Conservation (phyloP, 2,888 invertebrate species). For the Chrysolina americana region DNA sequence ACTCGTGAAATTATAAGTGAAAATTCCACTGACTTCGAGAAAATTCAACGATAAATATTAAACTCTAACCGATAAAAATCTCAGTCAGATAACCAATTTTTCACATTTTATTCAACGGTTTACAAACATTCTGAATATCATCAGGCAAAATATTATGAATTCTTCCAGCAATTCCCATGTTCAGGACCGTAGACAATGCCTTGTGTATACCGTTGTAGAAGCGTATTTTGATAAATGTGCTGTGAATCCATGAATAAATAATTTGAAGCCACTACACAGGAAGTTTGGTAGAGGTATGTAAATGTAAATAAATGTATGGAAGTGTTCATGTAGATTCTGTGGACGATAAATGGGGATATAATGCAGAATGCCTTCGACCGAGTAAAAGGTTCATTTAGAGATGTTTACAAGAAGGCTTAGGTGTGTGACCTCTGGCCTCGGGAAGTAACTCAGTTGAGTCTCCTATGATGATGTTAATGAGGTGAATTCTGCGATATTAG, state of each 20-base stretch:
- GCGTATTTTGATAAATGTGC: constrained; percentile 43
- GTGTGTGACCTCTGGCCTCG: constrained; percentile 7
- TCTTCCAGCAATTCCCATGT: neutral
- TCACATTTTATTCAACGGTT: neutral
- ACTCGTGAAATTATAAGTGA: too few relatives aligned
- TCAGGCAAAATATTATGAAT: constrained; percentile 11
- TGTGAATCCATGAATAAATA: constrained; percentile 47
- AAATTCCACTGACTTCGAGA: too few relatives aligned
- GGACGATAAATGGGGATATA: constrained; percentile 41
- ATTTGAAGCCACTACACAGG: constrained; percentile 53
- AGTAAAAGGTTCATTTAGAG: constrained; percentile 16
- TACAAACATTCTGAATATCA: neutral
- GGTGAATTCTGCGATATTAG: neutral
- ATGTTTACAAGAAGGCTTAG: constrained; percentile 12
- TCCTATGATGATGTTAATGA: neutral
- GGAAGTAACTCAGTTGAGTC: neutral
- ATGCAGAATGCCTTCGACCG: constrained; percentile 25
- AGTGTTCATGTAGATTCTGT: constrained; percentile 35
- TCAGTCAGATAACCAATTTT: neutral
- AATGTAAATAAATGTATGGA: constrained; percentile 42
- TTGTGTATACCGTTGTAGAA: constrained; percentile 18
- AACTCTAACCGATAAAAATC: constrained; percentile 1
- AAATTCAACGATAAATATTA: too few relatives aligned
- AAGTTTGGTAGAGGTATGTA: constrained; percentile 44
- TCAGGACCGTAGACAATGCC: constrained; percentile 8